phyloP scores from a whole-genome alignment of 1,140 invertebrate species.

The Holcopasites calliopsidis region DNA sequence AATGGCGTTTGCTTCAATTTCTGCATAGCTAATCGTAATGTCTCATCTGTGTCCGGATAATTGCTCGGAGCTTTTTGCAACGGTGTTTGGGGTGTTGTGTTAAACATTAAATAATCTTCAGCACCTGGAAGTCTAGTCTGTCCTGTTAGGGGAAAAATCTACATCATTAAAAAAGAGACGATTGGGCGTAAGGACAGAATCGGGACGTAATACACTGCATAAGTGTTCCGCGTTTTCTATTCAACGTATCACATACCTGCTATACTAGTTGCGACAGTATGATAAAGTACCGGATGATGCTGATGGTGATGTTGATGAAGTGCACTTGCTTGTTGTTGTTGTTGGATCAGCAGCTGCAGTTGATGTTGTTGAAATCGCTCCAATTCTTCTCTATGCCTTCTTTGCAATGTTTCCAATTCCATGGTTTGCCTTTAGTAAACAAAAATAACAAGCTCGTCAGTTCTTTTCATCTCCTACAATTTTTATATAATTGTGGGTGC shows the following conservation, averaged over 20 bases:
- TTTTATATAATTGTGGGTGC: too few species aligned
- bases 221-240: not conserved
- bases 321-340: slow-evolving; percentile 76
- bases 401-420: slow-evolving; percentile 76
- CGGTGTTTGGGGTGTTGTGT: slow-evolving; percentile 76
- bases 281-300: slow-evolving; percentile 76
- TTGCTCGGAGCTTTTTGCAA: slow-evolving; percentile 72
- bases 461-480: too few species aligned
- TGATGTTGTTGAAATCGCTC: slow-evolving; percentile 78
- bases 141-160: slow-evolving; percentile 55
- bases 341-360: slow-evolving; percentile 75
- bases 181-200: not conserved
- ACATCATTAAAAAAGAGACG: not conserved
- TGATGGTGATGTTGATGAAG: slow-evolving; percentile 76
- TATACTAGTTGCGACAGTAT: slow-evolving; percentile 69
- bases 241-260: slow-evolving; percentile 55
- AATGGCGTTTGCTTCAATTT: slow-evolving; percentile 74
- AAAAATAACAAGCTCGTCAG: too few species aligned
- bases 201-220: not conserved
- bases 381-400: slow-evolving; percentile 76
- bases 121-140: slow-evolving; percentile 72
- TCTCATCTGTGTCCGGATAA: slow-evolving; percentile 76
- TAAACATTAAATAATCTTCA: slow-evolving; percentile 78
- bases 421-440: slow-evolving; percentile 75
- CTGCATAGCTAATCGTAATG: slow-evolving; percentile 75